Evolutionary conservation across 2,888 invertebrate genomes (phyloP), one percentile per base, ranked within the genome.

Genomic region (Graphium colonna): DNA sequence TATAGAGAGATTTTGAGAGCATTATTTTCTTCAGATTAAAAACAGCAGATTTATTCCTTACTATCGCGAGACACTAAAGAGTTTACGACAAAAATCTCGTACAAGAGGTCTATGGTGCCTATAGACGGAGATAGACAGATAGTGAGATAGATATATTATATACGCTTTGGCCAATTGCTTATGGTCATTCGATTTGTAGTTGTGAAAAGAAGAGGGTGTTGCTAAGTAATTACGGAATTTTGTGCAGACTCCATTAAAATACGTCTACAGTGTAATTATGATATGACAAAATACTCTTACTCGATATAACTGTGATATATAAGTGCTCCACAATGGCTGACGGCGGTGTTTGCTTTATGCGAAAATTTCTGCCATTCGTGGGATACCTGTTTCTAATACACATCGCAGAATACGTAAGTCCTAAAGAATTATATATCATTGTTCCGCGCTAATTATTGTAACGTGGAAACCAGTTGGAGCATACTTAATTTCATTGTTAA

Each of bases 361-460:
- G 68, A 64, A 73, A 74, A 73, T 75, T 71, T 73, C 68, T 81
- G 64, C 69, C 69, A 66, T 60, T 79, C 65, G 68, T 79, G 67
- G 77, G 79, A 69, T 81, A 68, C 70, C 71, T 83, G 58, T 69
- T 82, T 58, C 59, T 80, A 59, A 63, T 82, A 63, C 73, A 73
- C 56, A 55, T 82, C 67, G 63, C 69, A 59, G 72, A 78, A 79
- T 72, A 80, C 69, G 83, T 84, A 77, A 82, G 83, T 83, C 55
- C 51, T 51, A 53, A 39, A 33, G 33, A 50, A 53, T 67, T 68
- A 59, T 56, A 63, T 71, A 68, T 63, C 63, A 68, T 67, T 66
- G 70, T 73, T 75, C 63, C 65, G 71, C 67, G 46, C 68, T 66
- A 71, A 61, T 71, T 68, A 67, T 53, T 67, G 47, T 44, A 44